phyloP scores from a whole-genome alignment of 2,888 invertebrate genomes.

The Melinaea menophilus region DNA sequence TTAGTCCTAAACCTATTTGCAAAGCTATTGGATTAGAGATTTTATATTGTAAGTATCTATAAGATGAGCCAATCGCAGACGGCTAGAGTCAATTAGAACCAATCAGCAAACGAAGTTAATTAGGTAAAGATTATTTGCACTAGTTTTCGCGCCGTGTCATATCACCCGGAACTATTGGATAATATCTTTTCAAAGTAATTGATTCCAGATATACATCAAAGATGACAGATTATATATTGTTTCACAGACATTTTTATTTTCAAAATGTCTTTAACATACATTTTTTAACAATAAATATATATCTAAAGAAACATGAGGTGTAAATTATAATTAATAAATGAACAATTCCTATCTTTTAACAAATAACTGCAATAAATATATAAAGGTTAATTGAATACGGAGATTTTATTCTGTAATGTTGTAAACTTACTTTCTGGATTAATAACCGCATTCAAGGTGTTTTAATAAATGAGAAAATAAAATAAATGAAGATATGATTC shows the following conservation, averaged over 20 bases:
- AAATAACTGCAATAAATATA: slow-evolving; percentile 26
- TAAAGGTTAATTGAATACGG: slow-evolving; percentile 45
- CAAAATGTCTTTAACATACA: too few species aligned
- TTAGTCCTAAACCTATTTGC: slow-evolving; percentile 37
- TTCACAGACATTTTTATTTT: too few species aligned
- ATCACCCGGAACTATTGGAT: slow-evolving; percentile 49
- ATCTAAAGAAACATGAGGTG: too few species aligned
- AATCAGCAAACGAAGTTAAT: too few species aligned
- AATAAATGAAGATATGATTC: not conserved
- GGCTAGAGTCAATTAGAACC: slow-evolving; percentile 53
- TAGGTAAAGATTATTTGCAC: slow-evolving; percentile 50
- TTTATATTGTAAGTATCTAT: slow-evolving; percentile 21
- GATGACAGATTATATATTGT: slow-evolving; percentile 39
- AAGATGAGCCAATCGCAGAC: slow-evolving; percentile 37
- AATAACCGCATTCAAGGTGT: slow-evolving; percentile 1
- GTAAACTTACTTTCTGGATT: slow-evolving; percentile 10
- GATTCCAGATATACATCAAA: slow-evolving; percentile 48
- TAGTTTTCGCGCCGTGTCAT: slow-evolving; percentile 59
- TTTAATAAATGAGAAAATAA: slow-evolving; percentile 2
- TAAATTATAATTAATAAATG: too few species aligned
- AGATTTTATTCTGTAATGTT: slow-evolving; percentile 18
- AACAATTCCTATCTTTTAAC: not conserved
- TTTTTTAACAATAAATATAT: too few species aligned
- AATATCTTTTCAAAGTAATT: slow-evolving; percentile 52
- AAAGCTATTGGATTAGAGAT: slow-evolving; percentile 42